These are phyloP conservation scores for Pectinophora gossypiella DNA, from an alignment of 1,140 invertebrate species.

Conservation along the genomic window DNA sequence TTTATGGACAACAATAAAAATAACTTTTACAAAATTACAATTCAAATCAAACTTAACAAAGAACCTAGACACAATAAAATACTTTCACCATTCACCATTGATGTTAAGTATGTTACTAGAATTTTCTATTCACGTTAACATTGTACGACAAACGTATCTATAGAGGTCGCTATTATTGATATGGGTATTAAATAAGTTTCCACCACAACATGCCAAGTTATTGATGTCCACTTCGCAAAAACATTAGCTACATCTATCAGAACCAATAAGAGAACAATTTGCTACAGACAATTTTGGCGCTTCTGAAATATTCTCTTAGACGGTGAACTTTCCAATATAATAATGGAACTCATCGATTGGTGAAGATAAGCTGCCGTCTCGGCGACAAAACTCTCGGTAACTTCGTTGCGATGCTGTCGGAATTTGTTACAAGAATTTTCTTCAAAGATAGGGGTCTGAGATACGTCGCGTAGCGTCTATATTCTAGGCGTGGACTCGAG, in stretches of 20 bases:
- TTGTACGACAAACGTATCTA: no score
- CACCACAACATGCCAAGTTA: no score
- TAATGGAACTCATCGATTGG: slow-evolving; percentile 15
- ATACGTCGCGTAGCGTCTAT: not conserved
- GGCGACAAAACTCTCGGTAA: slow-evolving; percentile 7
- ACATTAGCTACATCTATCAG: not conserved
- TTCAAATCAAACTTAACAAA: no score
- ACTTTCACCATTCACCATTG: no score
- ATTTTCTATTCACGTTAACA: no score
- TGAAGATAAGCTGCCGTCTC: slow-evolving; percentile 7
- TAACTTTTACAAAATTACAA: no score
- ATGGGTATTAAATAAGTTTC: no score
- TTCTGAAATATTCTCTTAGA: not conserved
- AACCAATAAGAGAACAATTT: not conserved
- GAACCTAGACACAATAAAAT: no score
- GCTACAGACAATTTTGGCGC: not conserved
- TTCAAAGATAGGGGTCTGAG: not conserved
- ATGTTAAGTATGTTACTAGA: no score
- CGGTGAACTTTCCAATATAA: slow-evolving; percentile 7
- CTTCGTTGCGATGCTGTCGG: slow-evolving; percentile 5
- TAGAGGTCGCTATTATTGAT: no score
- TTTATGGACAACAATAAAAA: no score
- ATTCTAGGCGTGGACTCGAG: not conserved
- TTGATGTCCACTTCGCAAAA: no score
- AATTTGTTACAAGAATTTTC: slow-evolving; percentile 4